Evolutionary conservation across 2,113 vertebrate species (phyloP).

Genomic region (Chlamydotis undulata): DNA sequence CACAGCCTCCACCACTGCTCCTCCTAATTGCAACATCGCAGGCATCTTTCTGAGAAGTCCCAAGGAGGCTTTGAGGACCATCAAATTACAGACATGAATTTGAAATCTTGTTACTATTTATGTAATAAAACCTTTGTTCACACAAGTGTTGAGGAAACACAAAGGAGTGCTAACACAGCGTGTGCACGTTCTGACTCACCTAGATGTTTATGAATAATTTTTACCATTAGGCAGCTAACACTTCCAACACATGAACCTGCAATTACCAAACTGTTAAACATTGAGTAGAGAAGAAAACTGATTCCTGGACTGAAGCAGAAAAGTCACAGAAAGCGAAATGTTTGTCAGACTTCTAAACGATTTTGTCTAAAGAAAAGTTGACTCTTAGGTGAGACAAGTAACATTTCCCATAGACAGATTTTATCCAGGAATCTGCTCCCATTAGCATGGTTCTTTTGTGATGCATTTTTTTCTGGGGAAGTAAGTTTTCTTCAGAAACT

Average conservation of each 20-base stretch:
- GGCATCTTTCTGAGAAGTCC: neutral
- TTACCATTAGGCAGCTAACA: neutral
- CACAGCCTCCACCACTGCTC: neutral
- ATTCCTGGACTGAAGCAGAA: neutral
- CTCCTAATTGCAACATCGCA: neutral
- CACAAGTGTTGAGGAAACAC: neutral
- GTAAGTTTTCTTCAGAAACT: neutral
- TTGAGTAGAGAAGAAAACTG: neutral
- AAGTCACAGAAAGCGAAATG: neutral
- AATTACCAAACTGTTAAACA: neutral
- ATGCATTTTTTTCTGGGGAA: accelerated
- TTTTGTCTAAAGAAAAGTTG: neutral
- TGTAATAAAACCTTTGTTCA: neutral
- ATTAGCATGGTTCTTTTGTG: neutral
- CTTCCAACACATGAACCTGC: neutral
- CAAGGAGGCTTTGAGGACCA: neutral
- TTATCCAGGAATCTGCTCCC: neutral
- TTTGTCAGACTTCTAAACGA: neutral
- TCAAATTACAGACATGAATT: neutral
- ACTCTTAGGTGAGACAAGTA: neutral
- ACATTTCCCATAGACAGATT: neutral
- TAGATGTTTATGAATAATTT: neutral
- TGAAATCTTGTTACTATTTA: constrained; percentile 3
- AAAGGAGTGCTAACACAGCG: neutral
- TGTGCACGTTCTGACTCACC: neutral